phyloP scores from a whole-genome alignment of 2,113 vertebrate species.

The Scytalopus superciliaris region DNA sequence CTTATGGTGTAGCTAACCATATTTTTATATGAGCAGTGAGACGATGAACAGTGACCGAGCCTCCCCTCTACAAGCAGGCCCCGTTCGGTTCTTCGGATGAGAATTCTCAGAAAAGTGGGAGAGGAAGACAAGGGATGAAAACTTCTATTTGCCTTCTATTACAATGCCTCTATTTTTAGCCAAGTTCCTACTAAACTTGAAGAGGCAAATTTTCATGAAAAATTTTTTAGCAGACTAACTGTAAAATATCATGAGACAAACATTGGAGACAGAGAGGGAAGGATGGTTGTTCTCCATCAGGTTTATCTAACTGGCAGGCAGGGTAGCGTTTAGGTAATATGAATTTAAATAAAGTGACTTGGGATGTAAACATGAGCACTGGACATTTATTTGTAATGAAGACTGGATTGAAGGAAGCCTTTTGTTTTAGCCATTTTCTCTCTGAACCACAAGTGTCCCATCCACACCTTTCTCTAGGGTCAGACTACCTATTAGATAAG shows the following conservation, averaged over 20 bases:
- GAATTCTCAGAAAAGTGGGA: background rate
- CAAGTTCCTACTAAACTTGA: constrained; percentile 5
- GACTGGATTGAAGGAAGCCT: background rate
- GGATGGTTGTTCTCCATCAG: background rate
- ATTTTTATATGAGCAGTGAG: constrained; percentile 12
- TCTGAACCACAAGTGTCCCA: background rate
- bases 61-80: background rate
- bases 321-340: constrained; percentile 37
- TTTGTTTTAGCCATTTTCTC: constrained; percentile 5
- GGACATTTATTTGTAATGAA: background rate
- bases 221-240: constrained; percentile 32
- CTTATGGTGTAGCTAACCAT: background rate
- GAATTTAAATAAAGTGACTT: constrained; percentile 28
- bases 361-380: constrained; percentile 22
- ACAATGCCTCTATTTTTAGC: constrained; percentile 35
- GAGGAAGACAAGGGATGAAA: background rate
- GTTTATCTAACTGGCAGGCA: constrained; percentile 17
- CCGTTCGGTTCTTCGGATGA: background rate
- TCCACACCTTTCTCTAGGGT: background rate
- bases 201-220: constrained; percentile 7
- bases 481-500: constrained; percentile 7
- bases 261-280: background rate
- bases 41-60: background rate
- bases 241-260: constrained; percentile 26
- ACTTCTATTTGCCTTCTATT: background rate